Base-by-base conservation (phyloP, 2,797 vertebrate genomes). In the Acrossocheilus fasciatus region DNA sequence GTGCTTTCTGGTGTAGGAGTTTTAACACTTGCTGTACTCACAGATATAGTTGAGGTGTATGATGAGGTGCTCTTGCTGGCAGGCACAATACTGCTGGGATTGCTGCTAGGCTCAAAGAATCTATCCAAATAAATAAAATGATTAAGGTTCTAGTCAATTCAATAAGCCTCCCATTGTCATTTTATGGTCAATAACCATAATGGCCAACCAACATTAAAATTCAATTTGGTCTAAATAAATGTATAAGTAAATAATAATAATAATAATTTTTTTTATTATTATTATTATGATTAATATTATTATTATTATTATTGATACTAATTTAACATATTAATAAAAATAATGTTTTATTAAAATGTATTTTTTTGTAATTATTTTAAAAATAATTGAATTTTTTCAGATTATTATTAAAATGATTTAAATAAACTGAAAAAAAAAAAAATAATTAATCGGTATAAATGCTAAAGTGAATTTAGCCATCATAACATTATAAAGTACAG, bases 101-200 rank as follows among this genome's bases (percentile, higher is more conserved):
- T 80, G 0, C 41, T 39, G 50, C 87, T 90, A 57, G 87, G 81
- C n/a, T 85, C 54, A 73, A 83, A 88, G 90, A 45, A 73, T 30
- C 20, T 66, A 68, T 17, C 2, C 23, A 81, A 45, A 17, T 34
- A 86, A 43, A 59, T 57, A 66, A 41, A 17, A 43, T 84, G 7
- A 7, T 75, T 5, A 36, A 59, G 1, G 11, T 59, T 59, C 20
- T 43, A 20, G 12, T 59, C 11, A 59, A 9, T 12, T 62, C 39
- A 80, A 64, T 9, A 30, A 74, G n/a, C 15, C 2, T 18, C 11
- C 50, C 17, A 75, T 23, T 36, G 26, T 20, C 9, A 30, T 30
- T 43, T 30, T 74, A 52, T 34, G 26, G 47, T 75, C 0, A 1
- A 18, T 20, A 52, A 12, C 8, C 3, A 72, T 18, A 57, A 57